A percentile compares a stretch with the other conserved stretches of the same genome.
Conservation (phyloP, 2,113 vertebrate species). For the Tamias sibiricus region DNA sequence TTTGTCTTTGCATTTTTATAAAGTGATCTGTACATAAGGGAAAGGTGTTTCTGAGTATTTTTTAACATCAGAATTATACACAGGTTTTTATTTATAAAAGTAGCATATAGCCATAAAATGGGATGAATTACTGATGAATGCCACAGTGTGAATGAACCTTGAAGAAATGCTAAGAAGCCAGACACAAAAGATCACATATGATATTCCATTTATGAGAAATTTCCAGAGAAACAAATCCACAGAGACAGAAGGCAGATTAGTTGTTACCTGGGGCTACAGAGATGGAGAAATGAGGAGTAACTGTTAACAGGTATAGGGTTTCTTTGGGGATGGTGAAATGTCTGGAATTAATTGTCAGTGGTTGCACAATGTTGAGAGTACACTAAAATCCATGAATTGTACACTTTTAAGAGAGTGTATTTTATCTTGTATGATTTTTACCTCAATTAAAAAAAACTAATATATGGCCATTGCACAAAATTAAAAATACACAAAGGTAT, state of each 20-base stretch:
- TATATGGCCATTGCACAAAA: neutral
- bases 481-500: conserved; percentile 12
- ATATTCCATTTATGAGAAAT: conserved; percentile 1
- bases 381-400: neutral
- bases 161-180: neutral
- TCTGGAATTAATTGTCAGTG: conserved; percentile 15
- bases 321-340: neutral
- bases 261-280: neutral
- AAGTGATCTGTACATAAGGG: conserved; percentile 44
- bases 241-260: neutral
- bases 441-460: neutral
- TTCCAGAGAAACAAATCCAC: neutral
- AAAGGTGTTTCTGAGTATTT: conserved; percentile 20
- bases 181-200: neutral
- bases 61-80: conserved; percentile 15
- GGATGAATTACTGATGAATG: neutral
- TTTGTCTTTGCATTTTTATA: neutral
- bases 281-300: neutral
- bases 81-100: conserved; percentile 4
- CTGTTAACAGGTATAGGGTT: neutral
- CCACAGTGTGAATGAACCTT: neutral
- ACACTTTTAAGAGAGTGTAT: neutral
- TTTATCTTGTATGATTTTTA: neutral
- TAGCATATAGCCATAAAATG: neutral
- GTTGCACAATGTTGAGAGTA: neutral